Percentiles rank a stretch among this genome's conserved stretches.
Conservation (phyloP, 2,888 invertebrate species). For the Dicycla oo region DNA sequence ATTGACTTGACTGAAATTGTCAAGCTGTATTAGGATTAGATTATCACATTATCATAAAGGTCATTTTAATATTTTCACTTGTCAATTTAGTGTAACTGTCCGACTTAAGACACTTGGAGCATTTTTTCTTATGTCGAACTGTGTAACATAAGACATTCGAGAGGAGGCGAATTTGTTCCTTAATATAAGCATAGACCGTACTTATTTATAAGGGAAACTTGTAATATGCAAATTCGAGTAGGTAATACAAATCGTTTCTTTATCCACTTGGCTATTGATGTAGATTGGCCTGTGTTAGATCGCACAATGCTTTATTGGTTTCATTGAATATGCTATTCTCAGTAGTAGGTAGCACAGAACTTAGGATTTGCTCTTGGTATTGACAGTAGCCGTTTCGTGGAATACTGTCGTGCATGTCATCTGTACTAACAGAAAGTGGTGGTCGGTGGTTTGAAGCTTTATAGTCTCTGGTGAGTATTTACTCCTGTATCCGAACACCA, state of each 20-base stretch:
- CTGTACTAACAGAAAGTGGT: neutral
- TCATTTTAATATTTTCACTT: no score
- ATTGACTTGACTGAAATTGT: no score
- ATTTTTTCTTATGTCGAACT: no score
- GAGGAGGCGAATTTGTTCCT: no score
- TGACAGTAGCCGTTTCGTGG: neutral
- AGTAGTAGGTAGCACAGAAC: neutral
- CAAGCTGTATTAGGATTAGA: no score
- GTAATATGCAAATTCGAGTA: neutral
- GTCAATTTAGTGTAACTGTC: no score
- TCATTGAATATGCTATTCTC: neutral
- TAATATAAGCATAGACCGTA: neutral
- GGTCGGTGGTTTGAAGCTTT: neutral
- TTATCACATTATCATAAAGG: no score
- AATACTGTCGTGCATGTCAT: neutral
- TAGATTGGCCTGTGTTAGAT: neutral
- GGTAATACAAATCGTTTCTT: neutral
- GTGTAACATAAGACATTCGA: no score
- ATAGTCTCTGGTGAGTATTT: conserved; percentile 16
- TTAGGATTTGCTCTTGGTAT: neutral
- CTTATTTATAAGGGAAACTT: neutral
- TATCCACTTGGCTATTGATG: neutral
- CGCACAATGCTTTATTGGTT: neutral
- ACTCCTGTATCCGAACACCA: conserved; percentile 9
- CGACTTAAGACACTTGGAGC: no score